Conservation (phyloP, 1,140 invertebrate genomes). For the Diachasma alloeum region DNA sequence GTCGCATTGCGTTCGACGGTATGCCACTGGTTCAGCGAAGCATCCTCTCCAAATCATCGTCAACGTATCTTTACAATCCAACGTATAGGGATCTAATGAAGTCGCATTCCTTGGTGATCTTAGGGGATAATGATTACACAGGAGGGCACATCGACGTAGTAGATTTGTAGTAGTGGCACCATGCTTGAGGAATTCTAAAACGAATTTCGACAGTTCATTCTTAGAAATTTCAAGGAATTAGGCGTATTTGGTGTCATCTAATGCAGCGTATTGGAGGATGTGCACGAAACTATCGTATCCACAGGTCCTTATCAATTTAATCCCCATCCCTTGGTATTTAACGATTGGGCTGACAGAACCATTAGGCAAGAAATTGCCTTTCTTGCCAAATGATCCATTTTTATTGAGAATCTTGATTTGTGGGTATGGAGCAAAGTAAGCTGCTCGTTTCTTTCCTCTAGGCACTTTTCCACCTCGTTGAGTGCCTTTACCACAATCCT, state of each 20-base stretch:
- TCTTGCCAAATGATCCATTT: not conserved
- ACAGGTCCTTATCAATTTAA: not conserved
- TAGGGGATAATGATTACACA: not conserved
- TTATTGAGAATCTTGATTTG: not conserved
- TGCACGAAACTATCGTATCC: not conserved
- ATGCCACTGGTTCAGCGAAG: not conserved
- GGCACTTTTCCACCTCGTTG: not conserved
- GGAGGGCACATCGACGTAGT: not conserved
- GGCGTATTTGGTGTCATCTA: not conserved
- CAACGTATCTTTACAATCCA: not conserved
- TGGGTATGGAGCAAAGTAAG: not conserved
- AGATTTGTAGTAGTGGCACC: not conserved
- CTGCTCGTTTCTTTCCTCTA: not conserved
- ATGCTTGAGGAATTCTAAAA: not conserved
- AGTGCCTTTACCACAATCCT: not conserved
- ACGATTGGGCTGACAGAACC: not conserved
- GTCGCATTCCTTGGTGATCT: not conserved
- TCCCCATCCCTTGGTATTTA: not conserved
- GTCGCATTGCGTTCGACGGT: not conserved
- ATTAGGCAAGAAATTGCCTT: not conserved
- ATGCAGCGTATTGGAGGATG: not conserved
- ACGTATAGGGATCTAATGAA: not conserved
- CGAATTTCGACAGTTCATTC: not conserved
- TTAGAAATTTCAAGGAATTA: not conserved
- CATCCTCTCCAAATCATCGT: not conserved